Evolutionary conservation across 2,797 vertebrate genomes (phyloP).

Genomic region (Buceros bicornis): DNA sequence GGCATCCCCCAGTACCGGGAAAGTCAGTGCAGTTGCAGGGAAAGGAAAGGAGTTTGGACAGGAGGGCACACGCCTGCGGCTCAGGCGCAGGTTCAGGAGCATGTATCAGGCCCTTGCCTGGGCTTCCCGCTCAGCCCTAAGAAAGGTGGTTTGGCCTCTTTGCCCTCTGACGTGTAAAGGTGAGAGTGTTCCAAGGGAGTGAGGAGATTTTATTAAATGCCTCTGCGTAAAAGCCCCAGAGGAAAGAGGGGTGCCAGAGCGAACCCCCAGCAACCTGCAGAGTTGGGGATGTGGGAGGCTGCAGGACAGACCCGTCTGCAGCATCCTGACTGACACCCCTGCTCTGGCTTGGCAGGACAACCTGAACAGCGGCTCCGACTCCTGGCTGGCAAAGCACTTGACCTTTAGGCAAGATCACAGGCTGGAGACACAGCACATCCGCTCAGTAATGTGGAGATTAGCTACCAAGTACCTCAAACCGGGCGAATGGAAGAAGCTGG

Average conservation of each 20-base stretch:
- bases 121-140: neutral
- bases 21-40: neutral
- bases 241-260: neutral
- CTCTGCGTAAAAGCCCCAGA: neutral
- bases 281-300: neutral
- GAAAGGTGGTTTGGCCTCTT: neutral
- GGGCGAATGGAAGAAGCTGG: constrained; percentile 90
- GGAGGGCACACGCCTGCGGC: neutral
- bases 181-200: neutral
- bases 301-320: neutral
- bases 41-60: neutral
- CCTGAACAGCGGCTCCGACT: constrained; percentile 68
- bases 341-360: constrained; percentile 77
- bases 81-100: neutral
- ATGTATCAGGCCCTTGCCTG: neutral
- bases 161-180: neutral
- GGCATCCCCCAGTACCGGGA: neutral
- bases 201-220: neutral
- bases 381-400: constrained; percentile 78
- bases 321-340: neutral
- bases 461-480: constrained; percentile 87
- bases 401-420: constrained; percentile 90
- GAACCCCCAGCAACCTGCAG: neutral
- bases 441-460: constrained; percentile 88
- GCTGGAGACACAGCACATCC: constrained; percentile 88